Base-by-base conservation (phyloP, 1,140 invertebrate species). In the Sarcophaga bullata region DNA sequence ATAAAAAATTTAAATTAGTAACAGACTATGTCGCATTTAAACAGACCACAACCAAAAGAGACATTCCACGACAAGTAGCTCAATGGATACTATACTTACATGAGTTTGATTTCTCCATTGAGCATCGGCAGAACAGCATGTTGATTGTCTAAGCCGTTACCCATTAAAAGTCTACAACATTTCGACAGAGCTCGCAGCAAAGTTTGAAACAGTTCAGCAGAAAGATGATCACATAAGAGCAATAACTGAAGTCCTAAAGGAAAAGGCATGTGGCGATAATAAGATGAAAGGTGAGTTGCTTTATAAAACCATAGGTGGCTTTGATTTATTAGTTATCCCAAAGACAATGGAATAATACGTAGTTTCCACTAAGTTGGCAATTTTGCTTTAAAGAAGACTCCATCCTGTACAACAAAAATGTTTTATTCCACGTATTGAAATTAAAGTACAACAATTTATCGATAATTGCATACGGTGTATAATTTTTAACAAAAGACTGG, bases 1-100 rank as follows among this genome's bases (percentile, higher is more conserved):
- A 17, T 47, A n/a, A 62, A n/a, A 8, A 48, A 17, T 78, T 83
- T 49, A 83, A 75, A 81, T 62, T 83, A 9, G 3, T 83, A 8
- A 83, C 73, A 6, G 88, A 89, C 82, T 90, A 86, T 76, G n/a
- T 82, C 84, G 88, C 87, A n/a, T 88, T 90, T 50, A 37, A 37
- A 37, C n/a, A 37, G 25, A 68, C 86, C 54, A 84, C 78, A 25
- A 86, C 86, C 0, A 82, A 88, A 82, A 82, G 82, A 0, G 84
- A 86, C n/a, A n/a, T n/a, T n/a, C n/a, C n/a, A n/a, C n/a, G n/a
- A n/a, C n/a, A n/a, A n/a, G n/a, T n/a, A n/a, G n/a, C n/a, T n/a
- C n/a, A n/a, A n/a, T n/a, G n/a, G n/a, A n/a, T n/a, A n/a, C n/a
- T n/a, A n/a, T n/a, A n/a, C n/a, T n/a, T n/a, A n/a, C n/a, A n/a